Conservation (phyloP, 2,888 invertebrate genomes). For the Perizoma affinitatum region DNA sequence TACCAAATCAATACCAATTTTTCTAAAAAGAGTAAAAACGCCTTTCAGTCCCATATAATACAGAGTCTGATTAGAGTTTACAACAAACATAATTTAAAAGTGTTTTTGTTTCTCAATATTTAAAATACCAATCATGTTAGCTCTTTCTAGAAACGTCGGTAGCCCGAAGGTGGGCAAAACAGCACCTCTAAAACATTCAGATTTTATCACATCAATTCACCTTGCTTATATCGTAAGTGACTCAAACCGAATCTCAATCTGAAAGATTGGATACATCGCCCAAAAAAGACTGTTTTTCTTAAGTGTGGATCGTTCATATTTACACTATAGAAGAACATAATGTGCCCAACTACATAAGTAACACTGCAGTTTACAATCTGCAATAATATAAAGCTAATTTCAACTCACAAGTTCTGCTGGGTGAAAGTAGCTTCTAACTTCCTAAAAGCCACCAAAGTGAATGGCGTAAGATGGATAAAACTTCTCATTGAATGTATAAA, state of each 20-base stretch:
- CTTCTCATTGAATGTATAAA: neutral
- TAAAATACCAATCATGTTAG: neutral
- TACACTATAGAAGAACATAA: constrained; percentile 13
- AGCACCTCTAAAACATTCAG: constrained; percentile 7
- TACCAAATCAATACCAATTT: constrained; percentile 38
- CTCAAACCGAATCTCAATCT: constrained; percentile 5
- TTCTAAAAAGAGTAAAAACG: constrained; percentile 9
- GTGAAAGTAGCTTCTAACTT: neutral
- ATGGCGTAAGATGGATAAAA: neutral
- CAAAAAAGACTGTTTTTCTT: constrained; percentile 3
- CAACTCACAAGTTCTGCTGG: too few relatives aligned
- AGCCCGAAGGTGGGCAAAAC: constrained; percentile 9
- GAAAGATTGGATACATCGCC: constrained; percentile 15
- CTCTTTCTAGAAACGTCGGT: constrained; percentile 8
- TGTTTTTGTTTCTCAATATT: neutral
- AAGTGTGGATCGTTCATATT: constrained; percentile 9
- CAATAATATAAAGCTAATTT: too few relatives aligned
- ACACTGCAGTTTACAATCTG: neutral
- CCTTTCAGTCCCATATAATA: too few relatives aligned
- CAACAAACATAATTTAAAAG: neutral
- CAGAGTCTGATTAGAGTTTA: neutral
- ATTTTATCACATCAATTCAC: neutral
- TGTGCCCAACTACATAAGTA: constrained; percentile 8
- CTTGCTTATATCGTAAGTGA: constrained; percentile 6
- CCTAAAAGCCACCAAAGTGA: neutral